These are phyloP conservation scores for Eupithecia dodoneata DNA, from an alignment of 2,888 invertebrate species.

Conservation along the genomic window DNA sequence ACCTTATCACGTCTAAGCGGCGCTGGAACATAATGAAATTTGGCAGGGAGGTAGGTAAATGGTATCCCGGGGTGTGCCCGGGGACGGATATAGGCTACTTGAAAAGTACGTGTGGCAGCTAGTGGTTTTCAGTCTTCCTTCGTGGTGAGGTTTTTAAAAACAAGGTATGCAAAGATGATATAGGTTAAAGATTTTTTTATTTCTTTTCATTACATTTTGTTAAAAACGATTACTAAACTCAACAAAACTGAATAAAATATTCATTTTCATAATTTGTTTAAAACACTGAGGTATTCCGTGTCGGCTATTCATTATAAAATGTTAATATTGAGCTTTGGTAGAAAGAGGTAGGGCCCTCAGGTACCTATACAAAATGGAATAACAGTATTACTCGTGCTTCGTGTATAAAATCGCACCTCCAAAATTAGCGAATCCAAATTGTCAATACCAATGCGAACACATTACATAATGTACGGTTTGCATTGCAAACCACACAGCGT, in stretches of 20 bases:
- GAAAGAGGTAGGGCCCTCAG: conserved; percentile 36
- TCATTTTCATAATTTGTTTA: conserved; percentile 64
- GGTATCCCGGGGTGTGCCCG: too few relatives aligned
- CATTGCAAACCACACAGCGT: too few relatives aligned
- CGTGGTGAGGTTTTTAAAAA: not conserved
- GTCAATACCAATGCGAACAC: not conserved
- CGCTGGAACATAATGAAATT: too few relatives aligned
- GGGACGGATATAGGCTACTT: too few relatives aligned
- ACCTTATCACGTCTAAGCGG: too few relatives aligned
- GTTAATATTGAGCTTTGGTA: conserved; percentile 69
- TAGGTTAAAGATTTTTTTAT: conserved; percentile 51
- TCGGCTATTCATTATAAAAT: conserved; percentile 29
- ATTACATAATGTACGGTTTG: too few relatives aligned
- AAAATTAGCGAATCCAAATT: not conserved
- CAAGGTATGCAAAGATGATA: conserved; percentile 45
- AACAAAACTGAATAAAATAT: conserved; percentile 67
- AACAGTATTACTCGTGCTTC: conserved; percentile 23
- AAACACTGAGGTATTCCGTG: conserved; percentile 41
- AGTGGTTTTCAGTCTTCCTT: not conserved
- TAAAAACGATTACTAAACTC: conserved; percentile 75
- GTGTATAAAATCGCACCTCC: conserved; percentile 9
- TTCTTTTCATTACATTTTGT: conserved; percentile 78
- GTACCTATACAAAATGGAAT: conserved; percentile 24
- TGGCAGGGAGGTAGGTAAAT: too few relatives aligned
- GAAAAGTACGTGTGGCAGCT: too few relatives aligned